phyloP scores from a whole-genome alignment of 2,797 vertebrate species.

The Sebastes trivittatus region DNA sequence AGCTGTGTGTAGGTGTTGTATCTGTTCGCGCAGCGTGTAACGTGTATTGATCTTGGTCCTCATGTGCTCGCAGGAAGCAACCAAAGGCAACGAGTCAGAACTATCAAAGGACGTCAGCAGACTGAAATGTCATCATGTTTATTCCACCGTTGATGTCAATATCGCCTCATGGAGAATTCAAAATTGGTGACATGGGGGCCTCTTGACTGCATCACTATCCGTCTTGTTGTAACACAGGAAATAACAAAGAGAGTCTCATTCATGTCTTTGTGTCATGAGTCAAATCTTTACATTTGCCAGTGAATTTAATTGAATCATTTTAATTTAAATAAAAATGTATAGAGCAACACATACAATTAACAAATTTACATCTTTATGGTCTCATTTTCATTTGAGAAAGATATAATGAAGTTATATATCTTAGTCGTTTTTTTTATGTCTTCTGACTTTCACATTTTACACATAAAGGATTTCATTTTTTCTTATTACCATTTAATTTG shows the following conservation, averaged over 20 bases:
- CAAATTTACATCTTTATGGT: neutral
- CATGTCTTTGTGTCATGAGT: neutral
- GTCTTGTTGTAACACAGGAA: neutral
- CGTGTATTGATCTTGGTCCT: conserved; percentile 23
- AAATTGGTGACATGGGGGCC: neutral
- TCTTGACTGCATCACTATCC: neutral
- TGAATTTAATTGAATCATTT: neutral
- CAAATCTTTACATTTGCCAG: neutral
- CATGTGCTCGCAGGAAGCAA: neutral
- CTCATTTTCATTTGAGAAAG: neutral
- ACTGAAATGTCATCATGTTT: conserved; percentile 11
- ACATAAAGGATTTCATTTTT: neutral
- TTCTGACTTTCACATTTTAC: neutral
- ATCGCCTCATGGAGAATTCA: neutral
- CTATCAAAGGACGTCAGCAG: neutral
- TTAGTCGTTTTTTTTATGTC: neutral
- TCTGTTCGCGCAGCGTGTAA: neutral
- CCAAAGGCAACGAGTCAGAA: neutral
- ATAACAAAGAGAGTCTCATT: neutral
- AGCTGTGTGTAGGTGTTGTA: neutral
- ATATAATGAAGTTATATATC: neutral
- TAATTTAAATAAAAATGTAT: neutral
- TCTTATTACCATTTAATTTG: neutral
- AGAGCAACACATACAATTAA: neutral
- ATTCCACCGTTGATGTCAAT: neutral